These are phyloP conservation scores for Cerastoderma edule DNA, from an alignment of 2,888 invertebrate genomes.

Conservation along the genomic window DNA sequence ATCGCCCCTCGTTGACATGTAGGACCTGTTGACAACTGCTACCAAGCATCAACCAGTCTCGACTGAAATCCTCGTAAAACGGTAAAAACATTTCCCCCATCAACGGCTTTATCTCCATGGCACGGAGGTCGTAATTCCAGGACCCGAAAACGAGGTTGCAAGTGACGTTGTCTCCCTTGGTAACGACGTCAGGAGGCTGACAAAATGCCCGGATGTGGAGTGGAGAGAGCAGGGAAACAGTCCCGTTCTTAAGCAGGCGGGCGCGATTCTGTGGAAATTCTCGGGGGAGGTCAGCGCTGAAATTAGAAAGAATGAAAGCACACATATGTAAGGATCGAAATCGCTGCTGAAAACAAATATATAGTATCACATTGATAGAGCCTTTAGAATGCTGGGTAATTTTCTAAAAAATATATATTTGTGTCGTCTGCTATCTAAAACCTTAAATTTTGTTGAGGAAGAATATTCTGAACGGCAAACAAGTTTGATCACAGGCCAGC, in stretches of 20 bases:
- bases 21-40: background rate
- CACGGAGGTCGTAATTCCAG: constrained; percentile 12
- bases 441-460: no score
- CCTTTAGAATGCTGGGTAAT: no score
- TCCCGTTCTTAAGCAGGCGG: constrained; percentile 4
- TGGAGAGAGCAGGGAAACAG: background rate
- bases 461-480: no score
- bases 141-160: constrained; percentile 6
- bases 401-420: no score
- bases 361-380: background rate
- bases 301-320: background rate
- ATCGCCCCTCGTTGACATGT: background rate
- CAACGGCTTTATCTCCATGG: background rate
- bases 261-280: background rate
- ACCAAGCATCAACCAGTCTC: background rate
- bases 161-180: background rate
- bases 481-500: no score
- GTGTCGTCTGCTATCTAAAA: no score
- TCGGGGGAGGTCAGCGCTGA: background rate
- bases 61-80: background rate
- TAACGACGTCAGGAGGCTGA: background rate
- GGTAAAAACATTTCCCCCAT: background rate
- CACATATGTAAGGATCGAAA: background rate
- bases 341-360: background rate
- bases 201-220: background rate